These are phyloP conservation scores for Epizoanthus rinbou DNA, from an alignment of 92 coral and sea anemone species.

Conservation along the genomic window DNA sequence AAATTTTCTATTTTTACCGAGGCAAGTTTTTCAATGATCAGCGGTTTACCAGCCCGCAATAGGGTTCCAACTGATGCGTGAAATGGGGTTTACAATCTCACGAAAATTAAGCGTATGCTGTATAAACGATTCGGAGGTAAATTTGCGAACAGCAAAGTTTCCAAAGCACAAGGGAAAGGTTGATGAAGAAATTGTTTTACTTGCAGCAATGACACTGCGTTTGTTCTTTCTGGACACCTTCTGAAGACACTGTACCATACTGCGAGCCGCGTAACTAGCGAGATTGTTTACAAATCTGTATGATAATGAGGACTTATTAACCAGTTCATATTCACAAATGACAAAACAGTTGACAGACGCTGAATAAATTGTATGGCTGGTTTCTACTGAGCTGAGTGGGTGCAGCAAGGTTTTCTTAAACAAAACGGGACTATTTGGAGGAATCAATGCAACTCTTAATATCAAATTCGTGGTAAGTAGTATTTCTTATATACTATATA, in stretches of 20 bases:
- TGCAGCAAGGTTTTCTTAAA: background rate
- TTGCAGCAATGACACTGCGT: background rate
- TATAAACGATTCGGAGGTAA: background rate
- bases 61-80: slow-evolving; percentile 17
- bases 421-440: background rate
- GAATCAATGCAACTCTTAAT: background rate
- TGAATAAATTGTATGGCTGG: slow-evolving; percentile 24
- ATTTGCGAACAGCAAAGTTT: background rate
- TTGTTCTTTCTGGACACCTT: background rate
- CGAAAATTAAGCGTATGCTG: background rate
- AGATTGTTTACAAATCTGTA: slow-evolving; percentile 33
- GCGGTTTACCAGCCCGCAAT: slow-evolving; percentile 16
- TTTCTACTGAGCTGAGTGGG: slow-evolving; percentile 24
- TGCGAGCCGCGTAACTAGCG: background rate
- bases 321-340: slow-evolving; percentile 36
- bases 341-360: slow-evolving; percentile 30
- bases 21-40: background rate
- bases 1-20: background rate
- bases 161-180: background rate
- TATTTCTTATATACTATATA: background rate
- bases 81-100: background rate
- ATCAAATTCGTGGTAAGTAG: slow-evolving; percentile 15
- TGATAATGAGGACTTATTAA: slow-evolving; percentile 38
- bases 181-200: background rate
- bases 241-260: background rate